These are phyloP conservation scores for Phoxinus dragarum DNA, from an alignment of 2,797 vertebrate genomes.

Conservation along the genomic window DNA sequence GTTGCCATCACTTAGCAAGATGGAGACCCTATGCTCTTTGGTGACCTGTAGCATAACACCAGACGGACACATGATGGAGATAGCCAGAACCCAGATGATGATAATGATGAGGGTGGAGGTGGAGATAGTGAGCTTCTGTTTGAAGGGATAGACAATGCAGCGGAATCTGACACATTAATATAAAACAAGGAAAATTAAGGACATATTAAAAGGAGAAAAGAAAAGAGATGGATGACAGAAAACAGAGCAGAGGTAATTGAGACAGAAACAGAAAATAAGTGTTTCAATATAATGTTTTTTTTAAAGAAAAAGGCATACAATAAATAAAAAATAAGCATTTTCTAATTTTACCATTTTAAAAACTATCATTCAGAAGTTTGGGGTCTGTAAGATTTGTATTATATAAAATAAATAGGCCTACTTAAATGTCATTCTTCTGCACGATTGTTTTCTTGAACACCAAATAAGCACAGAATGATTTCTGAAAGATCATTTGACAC, in stretches of 20 bases:
- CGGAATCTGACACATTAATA: constrained; percentile 80
- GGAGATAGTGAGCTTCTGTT: constrained; percentile 85
- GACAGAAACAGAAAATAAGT: background rate
- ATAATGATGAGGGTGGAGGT: constrained; percentile 79
- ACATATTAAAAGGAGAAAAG: background rate
- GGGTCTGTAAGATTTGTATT: background rate
- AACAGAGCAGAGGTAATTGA: constrained; percentile 2
- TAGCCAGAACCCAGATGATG: constrained; percentile 88
- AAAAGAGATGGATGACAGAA: constrained; percentile 9
- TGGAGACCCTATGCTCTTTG: constrained; percentile 82
- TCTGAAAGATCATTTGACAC: background rate
- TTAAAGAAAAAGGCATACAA: background rate
- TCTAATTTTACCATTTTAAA: background rate
- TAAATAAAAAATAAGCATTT: background rate
- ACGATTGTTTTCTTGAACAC: background rate
- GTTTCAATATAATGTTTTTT: background rate
- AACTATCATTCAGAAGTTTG: background rate
- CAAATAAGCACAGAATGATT: background rate
- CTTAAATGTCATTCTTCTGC: background rate
- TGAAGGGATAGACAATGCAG: constrained; percentile 90
- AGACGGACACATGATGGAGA: constrained; percentile 89
- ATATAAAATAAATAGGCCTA: background rate
- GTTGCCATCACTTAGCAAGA: constrained; percentile 71
- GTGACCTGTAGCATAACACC: constrained; percentile 88
- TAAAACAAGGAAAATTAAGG: background rate